Conservation (phyloP, 1,140 invertebrate genomes). For the Hyposmocoma kahamanoa region DNA sequence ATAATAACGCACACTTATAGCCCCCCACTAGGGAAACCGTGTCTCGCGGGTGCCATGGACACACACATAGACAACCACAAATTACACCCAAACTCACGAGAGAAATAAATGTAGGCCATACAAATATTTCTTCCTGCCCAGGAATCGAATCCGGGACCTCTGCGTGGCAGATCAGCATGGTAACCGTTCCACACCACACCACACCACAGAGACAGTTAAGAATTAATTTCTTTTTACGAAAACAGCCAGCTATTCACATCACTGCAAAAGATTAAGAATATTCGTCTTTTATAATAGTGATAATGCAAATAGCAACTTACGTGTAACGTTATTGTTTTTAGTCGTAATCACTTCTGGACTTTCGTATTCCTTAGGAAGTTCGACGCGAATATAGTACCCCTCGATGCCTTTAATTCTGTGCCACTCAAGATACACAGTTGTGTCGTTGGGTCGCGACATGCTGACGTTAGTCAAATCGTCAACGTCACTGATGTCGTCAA, state of each 20-base stretch:
- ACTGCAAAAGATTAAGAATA: slow-evolving; percentile 21
- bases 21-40: too few species aligned
- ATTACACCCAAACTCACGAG: too few species aligned
- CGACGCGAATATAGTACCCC: slow-evolving; percentile 75
- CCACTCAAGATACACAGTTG: slow-evolving; percentile 77
- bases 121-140: too few species aligned
- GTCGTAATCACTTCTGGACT: slow-evolving; percentile 47
- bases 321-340: slow-evolving; percentile 56
- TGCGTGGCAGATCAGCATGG: too few species aligned
- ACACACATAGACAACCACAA: too few species aligned
- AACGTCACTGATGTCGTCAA: slow-evolving; percentile 77
- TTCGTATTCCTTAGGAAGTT: slow-evolving; percentile 72
- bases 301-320: slow-evolving; percentile 46
- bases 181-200: too few species aligned
- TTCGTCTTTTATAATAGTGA: not conserved
- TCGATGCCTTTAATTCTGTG: slow-evolving; percentile 74
- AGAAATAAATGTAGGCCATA: too few species aligned
- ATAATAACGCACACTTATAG: too few species aligned
- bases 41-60: too few species aligned
- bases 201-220: too few species aligned
- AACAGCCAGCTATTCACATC: not conserved
- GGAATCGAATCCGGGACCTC: too few species aligned
- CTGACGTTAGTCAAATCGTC: slow-evolving; percentile 76
- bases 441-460: slow-evolving; percentile 65
- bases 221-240: too few species aligned